Conservation (phyloP, 2,797 vertebrate species). For the Galago senegalensis region DNA sequence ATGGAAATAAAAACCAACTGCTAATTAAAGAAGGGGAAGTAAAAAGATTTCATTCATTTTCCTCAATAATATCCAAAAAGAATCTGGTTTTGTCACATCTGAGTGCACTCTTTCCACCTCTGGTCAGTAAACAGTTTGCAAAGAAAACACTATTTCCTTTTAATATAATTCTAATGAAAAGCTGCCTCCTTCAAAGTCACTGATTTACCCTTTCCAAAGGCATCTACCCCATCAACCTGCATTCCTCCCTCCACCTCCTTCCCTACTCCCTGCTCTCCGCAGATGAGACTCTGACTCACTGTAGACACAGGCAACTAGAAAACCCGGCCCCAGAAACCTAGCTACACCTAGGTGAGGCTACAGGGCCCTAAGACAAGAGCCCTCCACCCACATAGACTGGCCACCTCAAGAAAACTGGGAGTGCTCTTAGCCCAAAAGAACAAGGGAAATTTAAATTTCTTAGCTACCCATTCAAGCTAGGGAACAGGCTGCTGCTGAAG, state of each 20-base stretch:
- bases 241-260: background rate
- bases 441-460: conserved; percentile 10
- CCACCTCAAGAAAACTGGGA: background rate
- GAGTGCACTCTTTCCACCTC: conserved; percentile 59
- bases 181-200: conserved; percentile 33
- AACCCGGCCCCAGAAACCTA: conserved; percentile 60
- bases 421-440: background rate
- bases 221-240: background rate
- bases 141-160: conserved; percentile 60
- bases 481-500: conserved; percentile 29
- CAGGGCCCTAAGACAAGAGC: background rate
- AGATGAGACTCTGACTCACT: conserved; percentile 66
- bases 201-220: conserved; percentile 54
- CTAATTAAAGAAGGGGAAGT: conserved; percentile 11
- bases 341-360: conserved; percentile 49
- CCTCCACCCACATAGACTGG: background rate
- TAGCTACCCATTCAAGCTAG: conserved; percentile 34
- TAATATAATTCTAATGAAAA: conserved; percentile 66
- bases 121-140: conserved; percentile 51
- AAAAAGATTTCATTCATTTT: conserved; percentile 68
- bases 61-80: conserved; percentile 34
- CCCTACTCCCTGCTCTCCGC: conserved; percentile 51
- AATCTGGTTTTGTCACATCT: conserved; percentile 15
- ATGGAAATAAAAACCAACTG: conserved; percentile 63
- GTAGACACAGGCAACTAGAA: conserved; percentile 63